Base-by-base conservation (phyloP, 2,888 invertebrate species). In the Eupithecia vulgata region DNA sequence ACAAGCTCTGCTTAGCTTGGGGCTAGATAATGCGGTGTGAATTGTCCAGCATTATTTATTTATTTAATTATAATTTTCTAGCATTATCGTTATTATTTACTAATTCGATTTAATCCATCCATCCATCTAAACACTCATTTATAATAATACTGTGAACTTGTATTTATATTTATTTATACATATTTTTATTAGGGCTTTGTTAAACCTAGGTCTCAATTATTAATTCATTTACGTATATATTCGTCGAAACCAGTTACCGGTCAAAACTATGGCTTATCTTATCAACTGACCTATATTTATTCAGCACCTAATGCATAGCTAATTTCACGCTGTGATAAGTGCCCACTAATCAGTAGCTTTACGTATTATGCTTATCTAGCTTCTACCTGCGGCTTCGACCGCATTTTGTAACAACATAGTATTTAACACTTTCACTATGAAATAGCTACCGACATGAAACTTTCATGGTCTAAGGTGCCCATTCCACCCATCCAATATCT, bases 261-360 rank as follows among this genome's bases (percentile, higher is more conserved):
- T 52, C 52, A 57, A 48, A 57, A 57, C 62, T 57, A 59, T n/a
- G 42, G 34, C 45, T 45, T 70, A 73, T 73, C 68, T 82, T 86
- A 85, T 86, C 86, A 79, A 12, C 42, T 79, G 81, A 80, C 80
- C 81, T 48, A 81, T 73, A 78, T 78, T 64, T 62, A 65, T 75
- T 59, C 71, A 64, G 40, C 40, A 48, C 70, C 37, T 67, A 74
- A 72, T 71, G 72, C 77, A 75, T 74, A 79, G 81, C 79, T 72
- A 77, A 79, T 81, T 81, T 80, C 76, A 75, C 80, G 81, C 80
- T 80, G 64, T 78, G 83, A 86, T 85, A 83, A 85, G 76, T 71
- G 45, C 37, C 13, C 52, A 25, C 65, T 73, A 76, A 76, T 77
- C 62, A 48, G 70, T 35, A 34, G 66, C 72, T 75, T 73, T 77